Conservation (phyloP, 1,140 invertebrate genomes). For the Mylabris phalerata region DNA sequence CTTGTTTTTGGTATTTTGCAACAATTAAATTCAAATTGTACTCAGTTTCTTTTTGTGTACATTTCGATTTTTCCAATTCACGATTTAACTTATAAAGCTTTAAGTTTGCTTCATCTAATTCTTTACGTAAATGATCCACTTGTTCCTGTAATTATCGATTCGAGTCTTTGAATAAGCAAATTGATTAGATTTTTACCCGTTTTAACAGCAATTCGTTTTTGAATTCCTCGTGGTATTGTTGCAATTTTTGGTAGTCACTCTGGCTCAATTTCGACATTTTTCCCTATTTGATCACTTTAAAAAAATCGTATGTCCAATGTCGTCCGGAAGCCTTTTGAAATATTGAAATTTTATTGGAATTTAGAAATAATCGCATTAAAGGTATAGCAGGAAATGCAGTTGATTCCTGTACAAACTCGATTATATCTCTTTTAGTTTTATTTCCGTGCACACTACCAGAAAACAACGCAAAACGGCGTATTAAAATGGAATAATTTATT, state of each 20-base stretch:
- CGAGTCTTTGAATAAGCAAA: neutral
- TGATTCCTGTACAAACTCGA: no score
- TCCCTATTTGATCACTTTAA: no score
- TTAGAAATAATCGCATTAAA: conserved; percentile 10
- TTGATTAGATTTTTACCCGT: conserved; percentile 3
- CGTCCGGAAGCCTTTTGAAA: conserved; percentile 6
- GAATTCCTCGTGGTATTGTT: conserved; percentile 6
- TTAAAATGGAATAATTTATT: neutral
- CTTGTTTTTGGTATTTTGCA: conserved; percentile 7
- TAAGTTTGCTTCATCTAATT: conserved; percentile 13
- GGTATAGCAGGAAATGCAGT: neutral
- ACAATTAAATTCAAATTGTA: conserved; percentile 17
- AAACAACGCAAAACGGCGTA: no score
- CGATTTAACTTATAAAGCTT: conserved; percentile 18
- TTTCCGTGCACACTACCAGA: no score
- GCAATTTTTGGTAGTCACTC: neutral
- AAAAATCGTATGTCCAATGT: neutral
- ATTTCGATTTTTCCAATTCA: conserved; percentile 12
- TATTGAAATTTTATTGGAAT: conserved; percentile 12
- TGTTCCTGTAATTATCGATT: conserved; percentile 10
- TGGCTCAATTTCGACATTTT: no score
- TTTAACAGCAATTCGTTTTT: conserved; percentile 16
- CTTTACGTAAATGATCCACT: conserved; percentile 15
- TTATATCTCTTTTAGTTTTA: no score
- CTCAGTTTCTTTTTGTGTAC: conserved; percentile 15